A percentile compares a stretch with the other conserved stretches of the same genome.
Conservation (phyloP, 2,797 vertebrate species). For the Chrosomus eos region DNA sequence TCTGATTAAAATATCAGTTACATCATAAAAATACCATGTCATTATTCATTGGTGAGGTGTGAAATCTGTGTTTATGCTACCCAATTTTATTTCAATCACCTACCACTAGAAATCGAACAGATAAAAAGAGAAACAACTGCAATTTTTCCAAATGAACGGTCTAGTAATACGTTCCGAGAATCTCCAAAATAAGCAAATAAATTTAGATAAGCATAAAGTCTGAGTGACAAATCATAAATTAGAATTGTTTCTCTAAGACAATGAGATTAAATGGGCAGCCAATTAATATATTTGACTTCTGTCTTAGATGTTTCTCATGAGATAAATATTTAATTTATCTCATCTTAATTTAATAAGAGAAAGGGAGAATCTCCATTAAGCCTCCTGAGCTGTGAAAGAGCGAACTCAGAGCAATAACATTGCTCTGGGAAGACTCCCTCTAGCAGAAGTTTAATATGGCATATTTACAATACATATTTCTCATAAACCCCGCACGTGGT, state of each 20-base stretch:
- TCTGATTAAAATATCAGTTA: conserved; percentile 46
- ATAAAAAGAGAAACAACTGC: not conserved
- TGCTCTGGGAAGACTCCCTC: not conserved
- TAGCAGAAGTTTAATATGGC: not conserved
- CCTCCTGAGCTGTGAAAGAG: not conserved
- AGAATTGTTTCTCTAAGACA: not conserved
- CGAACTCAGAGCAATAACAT: not conserved
- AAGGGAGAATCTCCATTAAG: conserved; percentile 1
- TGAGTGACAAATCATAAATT: not conserved
- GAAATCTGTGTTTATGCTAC: not conserved
- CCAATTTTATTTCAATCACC: not conserved
- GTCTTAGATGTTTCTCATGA: not conserved
- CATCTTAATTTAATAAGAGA: not conserved
- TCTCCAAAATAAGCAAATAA: not conserved
- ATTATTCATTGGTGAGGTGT: not conserved
- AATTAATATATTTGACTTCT: not conserved
- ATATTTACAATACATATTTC: conserved; percentile 24
- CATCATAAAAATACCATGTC: not conserved
- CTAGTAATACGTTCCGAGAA: not conserved
- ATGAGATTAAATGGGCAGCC: not conserved
- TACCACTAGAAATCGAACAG: not conserved
- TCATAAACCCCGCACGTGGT: conserved; percentile 5
- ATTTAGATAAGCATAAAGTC: not conserved
- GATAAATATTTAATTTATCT: not conserved
- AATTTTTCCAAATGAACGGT: not conserved